These are phyloP conservation scores for Chrysolina haemoptera DNA, from an alignment of 2,888 invertebrate genomes.

Conservation along the genomic window DNA sequence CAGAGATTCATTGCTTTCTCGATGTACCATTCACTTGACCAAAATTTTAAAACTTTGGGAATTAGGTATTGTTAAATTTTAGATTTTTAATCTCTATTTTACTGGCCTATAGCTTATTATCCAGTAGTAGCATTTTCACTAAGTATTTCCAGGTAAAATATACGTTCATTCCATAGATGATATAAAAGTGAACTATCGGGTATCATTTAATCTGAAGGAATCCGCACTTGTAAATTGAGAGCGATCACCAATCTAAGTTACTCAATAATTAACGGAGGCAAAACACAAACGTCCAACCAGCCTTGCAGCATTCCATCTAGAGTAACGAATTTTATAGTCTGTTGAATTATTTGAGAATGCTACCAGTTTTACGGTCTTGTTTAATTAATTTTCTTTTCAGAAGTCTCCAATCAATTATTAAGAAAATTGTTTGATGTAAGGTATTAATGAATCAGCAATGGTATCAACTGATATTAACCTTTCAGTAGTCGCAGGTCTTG, in stretches of 20 bases:
- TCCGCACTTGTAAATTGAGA: constrained; percentile 25
- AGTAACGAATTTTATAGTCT: constrained; percentile 27
- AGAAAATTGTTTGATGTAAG: neutral
- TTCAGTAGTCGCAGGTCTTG: too few relatives aligned
- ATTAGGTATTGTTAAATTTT: too few relatives aligned
- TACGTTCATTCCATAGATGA: constrained; percentile 6
- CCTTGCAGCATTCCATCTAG: constrained; percentile 22
- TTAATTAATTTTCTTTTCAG: constrained; percentile 24
- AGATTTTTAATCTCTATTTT: too few relatives aligned
- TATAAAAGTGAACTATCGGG: constrained; percentile 18
- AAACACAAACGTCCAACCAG: constrained; percentile 17
- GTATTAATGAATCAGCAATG: neutral
- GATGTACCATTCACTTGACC: too few relatives aligned
- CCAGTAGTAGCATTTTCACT: neutral
- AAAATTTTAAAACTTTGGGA: too few relatives aligned
- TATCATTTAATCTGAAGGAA: constrained; percentile 13
- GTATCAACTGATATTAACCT: neutral
- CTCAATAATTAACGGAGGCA: constrained; percentile 21
- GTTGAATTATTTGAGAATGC: constrained; percentile 25
- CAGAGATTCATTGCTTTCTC: too few relatives aligned
- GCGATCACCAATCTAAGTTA: constrained; percentile 16
- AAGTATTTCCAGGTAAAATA: constrained; percentile 7
- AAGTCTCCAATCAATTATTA: neutral
- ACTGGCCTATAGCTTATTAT: neutral
- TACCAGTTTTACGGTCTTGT: constrained; percentile 15